Base-by-base conservation (phyloP, 1,140 invertebrate species). In the Anthonomus grandis region DNA sequence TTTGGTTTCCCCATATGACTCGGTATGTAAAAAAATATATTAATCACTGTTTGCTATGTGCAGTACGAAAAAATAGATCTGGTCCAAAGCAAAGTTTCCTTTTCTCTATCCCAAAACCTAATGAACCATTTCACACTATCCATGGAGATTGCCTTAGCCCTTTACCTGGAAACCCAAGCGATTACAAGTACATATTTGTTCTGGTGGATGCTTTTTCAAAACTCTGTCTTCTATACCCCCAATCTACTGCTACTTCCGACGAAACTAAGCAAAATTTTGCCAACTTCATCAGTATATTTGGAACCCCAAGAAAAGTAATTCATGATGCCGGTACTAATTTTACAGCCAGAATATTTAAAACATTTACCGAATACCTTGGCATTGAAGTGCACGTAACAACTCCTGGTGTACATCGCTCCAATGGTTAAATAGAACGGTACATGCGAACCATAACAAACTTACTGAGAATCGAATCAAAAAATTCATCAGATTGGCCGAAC, bases 1-100 rank as follows among this genome's bases (percentile, higher is more conserved):
- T 67, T 41, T 66, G 63, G 64, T 70, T 67, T 34, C 66, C 63
- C 0, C 34, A 65, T n/a, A 67, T 66, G 67, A 54, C 60, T n/a
- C 65, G 63, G 39, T 57, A 48, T 23, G 58, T 68, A 12, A 46
- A 60, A 34, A 68, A 67, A 60, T 67, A 67, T 51, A 60, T 68
- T 9, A 60, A 64, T 12, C 59, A 64, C 1, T 70, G 68, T 46
- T 49, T 68, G 0, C 34, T 65, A 17, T 69, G 66, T 36, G 65
- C 64, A 44, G 58, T 53, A n/a, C 63, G 57, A 1, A 69, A 70
- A 55, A 17, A 9, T 22, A 34, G 18, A 21, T 19, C 45, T 21
- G 54, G 54, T 23, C 9, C 17, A 37, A 5, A 3, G 8, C 54
- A 57, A 51, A 18, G 13, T 19, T 3, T 19, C 6, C 10, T 57